A percentile compares a stretch with the other conserved stretches of the same genome.
phyloP scores from a whole-genome alignment of 2,888 invertebrate species.

The Sialis lutaria region DNA sequence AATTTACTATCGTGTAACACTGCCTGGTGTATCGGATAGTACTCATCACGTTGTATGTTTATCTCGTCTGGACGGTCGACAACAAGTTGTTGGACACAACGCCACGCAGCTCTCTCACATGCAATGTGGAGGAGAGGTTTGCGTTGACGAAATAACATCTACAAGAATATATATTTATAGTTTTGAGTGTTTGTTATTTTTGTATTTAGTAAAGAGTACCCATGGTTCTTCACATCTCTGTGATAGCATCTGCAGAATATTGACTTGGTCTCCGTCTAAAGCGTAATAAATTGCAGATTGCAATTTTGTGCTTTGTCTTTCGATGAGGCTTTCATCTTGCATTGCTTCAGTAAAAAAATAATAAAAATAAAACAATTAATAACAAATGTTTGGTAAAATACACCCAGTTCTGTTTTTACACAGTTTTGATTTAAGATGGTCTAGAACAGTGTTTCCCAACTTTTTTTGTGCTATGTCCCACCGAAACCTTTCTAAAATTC shows the following conservation, averaged over 20 bases:
- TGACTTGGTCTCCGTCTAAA: slow-evolving; percentile 54
- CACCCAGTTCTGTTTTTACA: too few species aligned
- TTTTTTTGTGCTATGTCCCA: too few species aligned
- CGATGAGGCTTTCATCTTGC: slow-evolving; percentile 32
- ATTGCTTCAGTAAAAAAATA: slow-evolving; percentile 17
- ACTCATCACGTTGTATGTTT: slow-evolving; percentile 53
- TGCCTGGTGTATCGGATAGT: slow-evolving; percentile 61
- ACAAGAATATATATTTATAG: slow-evolving; percentile 1
- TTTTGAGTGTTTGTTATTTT: slow-evolving; percentile 9
- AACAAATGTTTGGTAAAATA: background rate
- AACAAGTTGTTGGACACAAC: slow-evolving; percentile 48
- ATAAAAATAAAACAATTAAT: slow-evolving; percentile 1
- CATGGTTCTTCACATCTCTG: slow-evolving; percentile 53
- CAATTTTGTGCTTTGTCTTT: slow-evolving; percentile 32
- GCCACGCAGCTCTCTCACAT: slow-evolving; percentile 54
- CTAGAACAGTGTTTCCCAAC: too few species aligned
- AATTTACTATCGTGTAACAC: slow-evolving; percentile 55
- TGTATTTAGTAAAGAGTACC: slow-evolving; percentile 31
- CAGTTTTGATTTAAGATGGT: too few species aligned
- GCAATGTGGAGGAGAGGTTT: slow-evolving; percentile 49
- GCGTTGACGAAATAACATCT: slow-evolving; percentile 33
- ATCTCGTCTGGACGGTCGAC: slow-evolving; percentile 48
- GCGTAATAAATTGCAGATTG: slow-evolving; percentile 56
- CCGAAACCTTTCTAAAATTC: too few species aligned
- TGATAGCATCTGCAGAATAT: slow-evolving; percentile 43